These are phyloP conservation scores for Pyrgus malvae DNA, from an alignment of 2,888 invertebrate genomes.

Conservation along the genomic window DNA sequence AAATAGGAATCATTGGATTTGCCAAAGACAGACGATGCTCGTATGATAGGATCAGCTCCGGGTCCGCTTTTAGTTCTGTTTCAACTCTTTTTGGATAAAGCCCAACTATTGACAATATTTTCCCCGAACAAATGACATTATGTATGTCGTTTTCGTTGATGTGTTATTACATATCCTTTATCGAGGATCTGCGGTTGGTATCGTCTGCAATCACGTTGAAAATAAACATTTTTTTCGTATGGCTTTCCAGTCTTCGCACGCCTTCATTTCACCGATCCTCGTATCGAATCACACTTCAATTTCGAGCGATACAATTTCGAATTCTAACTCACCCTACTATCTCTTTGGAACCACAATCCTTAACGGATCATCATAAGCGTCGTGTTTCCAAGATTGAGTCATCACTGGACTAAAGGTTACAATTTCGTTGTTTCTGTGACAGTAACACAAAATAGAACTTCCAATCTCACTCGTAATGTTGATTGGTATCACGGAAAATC, in stretches of 20 bases:
- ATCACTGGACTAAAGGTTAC: background rate
- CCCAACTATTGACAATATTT: background rate
- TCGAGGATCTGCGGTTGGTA: slow-evolving; percentile 4
- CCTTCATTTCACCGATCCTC: slow-evolving; percentile 33
- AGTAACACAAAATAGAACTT: background rate
- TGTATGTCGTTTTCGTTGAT: background rate
- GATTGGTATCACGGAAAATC: slow-evolving; percentile 2
- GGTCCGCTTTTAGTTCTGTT: slow-evolving; percentile 19
- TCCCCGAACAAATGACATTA: background rate
- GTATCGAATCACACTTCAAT: slow-evolving; percentile 35
- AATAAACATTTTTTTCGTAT: slow-evolving; percentile 34
- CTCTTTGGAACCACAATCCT: slow-evolving; percentile 12
- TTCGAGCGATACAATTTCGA: slow-evolving; percentile 23
- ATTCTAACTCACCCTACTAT: slow-evolving; percentile 11
- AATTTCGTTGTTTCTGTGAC: slow-evolving; percentile 5
- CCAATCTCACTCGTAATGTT: background rate
- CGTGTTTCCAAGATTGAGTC: slow-evolving; percentile 14
- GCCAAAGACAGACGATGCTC: slow-evolving; percentile 24
- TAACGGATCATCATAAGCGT: slow-evolving; percentile 9
- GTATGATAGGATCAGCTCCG: slow-evolving; percentile 20
- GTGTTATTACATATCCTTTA: slow-evolving; percentile 12
- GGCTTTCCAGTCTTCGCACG: slow-evolving; percentile 16
- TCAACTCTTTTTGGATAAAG: slow-evolving; percentile 11
- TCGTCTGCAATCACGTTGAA: slow-evolving; percentile 23
- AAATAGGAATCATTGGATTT: slow-evolving; percentile 28